Conservation (phyloP, 2,888 invertebrate genomes). For the Ophonus ardosiacus region DNA sequence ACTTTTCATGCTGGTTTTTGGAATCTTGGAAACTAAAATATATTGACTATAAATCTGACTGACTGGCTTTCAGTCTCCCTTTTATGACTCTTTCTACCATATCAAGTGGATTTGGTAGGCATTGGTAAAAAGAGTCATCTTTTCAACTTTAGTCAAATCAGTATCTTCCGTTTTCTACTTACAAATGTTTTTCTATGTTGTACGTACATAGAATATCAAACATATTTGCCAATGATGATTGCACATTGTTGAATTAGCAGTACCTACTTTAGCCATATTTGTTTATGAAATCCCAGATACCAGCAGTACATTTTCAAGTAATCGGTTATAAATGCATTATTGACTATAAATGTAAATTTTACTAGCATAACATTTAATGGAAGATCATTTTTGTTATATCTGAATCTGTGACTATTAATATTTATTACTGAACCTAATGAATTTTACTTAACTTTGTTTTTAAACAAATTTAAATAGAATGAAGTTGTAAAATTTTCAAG, state of each 20-base stretch:
- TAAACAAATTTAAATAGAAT: constrained; percentile 3
- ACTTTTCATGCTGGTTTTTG: constrained; percentile 50
- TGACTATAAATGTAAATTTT: constrained; percentile 44
- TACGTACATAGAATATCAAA: constrained; percentile 30
- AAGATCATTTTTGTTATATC: constrained; percentile 28
- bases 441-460: constrained; percentile 14
- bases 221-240: constrained; percentile 39
- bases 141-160: background rate
- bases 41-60: constrained; percentile 27
- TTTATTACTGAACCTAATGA: constrained; percentile 26
- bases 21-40: constrained; percentile 49
- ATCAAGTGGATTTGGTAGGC: background rate
- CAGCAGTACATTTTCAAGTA: constrained; percentile 41
- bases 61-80: background rate
- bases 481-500: constrained; percentile 7
- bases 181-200: constrained; percentile 19
- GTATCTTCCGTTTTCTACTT: constrained; percentile 35
- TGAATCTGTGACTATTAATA: constrained; percentile 32
- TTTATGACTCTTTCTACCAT: background rate
- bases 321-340: constrained; percentile 43
- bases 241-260: constrained; percentile 44
- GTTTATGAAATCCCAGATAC: constrained; percentile 30
- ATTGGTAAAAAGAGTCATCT: constrained; percentile 4
- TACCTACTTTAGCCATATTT: constrained; percentile 28
- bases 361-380: constrained; percentile 40